Conservation (phyloP, 2,888 invertebrate genomes). For the Thyatira batis region DNA sequence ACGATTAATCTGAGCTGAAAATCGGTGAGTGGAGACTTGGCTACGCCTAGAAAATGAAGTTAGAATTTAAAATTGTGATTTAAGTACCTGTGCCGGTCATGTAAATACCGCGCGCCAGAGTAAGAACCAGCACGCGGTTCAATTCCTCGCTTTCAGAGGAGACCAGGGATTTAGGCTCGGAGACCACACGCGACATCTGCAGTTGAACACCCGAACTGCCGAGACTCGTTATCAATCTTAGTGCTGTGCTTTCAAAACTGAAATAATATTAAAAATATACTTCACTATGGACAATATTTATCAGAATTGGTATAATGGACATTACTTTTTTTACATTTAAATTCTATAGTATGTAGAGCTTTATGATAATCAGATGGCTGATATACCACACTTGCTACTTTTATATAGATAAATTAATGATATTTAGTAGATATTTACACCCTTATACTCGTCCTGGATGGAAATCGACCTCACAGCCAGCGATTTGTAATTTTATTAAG, state of each 20-base stretch:
- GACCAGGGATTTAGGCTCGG: conserved; percentile 94
- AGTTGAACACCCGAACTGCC: conserved; percentile 98
- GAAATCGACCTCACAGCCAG: too few relatives aligned
- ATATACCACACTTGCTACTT: too few relatives aligned
- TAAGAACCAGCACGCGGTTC: conserved; percentile 95
- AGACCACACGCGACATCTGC: conserved; percentile 94
- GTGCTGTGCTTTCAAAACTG: conserved; percentile 93
- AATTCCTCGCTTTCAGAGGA: conserved; percentile 97
- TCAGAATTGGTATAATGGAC: not conserved
- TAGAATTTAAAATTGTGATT: not conserved
- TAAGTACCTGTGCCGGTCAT: conserved; percentile 89
- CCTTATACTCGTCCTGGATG: too few relatives aligned
- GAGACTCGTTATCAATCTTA: conserved; percentile 92
- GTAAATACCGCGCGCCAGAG: conserved; percentile 96
- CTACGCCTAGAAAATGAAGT: not conserved
- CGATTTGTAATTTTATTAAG: too few relatives aligned
- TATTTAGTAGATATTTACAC: too few relatives aligned
- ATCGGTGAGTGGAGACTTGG: not conserved
- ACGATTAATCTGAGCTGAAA: not conserved
- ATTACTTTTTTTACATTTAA: too few relatives aligned
- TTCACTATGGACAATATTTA: not conserved
- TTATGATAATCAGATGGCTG: too few relatives aligned
- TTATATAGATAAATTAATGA: too few relatives aligned
- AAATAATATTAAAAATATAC: conserved; percentile 17
- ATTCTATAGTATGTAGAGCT: too few relatives aligned